Percentiles rank a stretch among this genome's conserved stretches.
phyloP scores from a whole-genome alignment of 2,113 vertebrate genomes.

The Hydrochoerus hydrochaeris region DNA sequence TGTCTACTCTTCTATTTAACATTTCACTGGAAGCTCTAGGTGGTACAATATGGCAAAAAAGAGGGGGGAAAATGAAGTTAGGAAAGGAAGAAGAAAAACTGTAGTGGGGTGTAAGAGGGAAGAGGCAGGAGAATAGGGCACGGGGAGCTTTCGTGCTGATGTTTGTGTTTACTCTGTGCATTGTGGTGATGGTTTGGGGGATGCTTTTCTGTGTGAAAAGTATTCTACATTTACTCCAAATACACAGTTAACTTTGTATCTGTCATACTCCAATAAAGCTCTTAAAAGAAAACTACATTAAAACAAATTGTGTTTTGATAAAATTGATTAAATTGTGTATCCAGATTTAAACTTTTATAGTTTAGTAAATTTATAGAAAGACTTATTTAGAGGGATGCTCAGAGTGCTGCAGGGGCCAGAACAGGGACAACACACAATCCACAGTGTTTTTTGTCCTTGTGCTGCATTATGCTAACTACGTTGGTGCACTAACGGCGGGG shows the following conservation, averaged over 20 bases:
- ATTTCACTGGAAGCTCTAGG: conserved; percentile 14
- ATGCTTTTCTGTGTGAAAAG: background rate
- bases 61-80: background rate
- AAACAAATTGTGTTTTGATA: conserved; percentile 21
- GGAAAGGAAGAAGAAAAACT: conserved; percentile 30
- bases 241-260: background rate
- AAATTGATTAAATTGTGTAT: background rate
- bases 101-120: background rate
- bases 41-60: background rate
- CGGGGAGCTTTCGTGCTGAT: background rate
- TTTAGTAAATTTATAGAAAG: conserved; percentile 30
- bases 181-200: background rate
- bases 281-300: conserved; percentile 7
- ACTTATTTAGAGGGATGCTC: background rate
- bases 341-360: conserved; percentile 9
- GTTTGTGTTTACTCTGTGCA: background rate
- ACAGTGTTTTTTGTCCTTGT: background rate
- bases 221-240: background rate
- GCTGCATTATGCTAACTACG: background rate
- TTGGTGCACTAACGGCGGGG: too few species aligned
- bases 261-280: background rate
- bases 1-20: background rate
- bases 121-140: background rate
- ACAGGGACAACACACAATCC: background rate
- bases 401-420: background rate